Conservation (phyloP, 2,888 invertebrate genomes). For the Ypsolopha sequella region DNA sequence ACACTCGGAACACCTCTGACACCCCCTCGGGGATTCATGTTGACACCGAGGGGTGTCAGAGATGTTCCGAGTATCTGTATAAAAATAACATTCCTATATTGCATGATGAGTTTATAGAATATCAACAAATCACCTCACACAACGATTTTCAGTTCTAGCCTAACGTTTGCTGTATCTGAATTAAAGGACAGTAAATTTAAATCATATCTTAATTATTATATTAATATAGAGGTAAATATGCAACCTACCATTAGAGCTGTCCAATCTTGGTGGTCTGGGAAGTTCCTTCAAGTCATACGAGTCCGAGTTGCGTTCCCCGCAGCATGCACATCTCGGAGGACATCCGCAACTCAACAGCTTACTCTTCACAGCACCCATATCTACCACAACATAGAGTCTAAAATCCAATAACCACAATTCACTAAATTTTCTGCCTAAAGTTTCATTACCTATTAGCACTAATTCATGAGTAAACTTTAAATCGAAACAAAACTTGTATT, state of each 20-base stretch:
- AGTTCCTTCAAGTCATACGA: conserved; percentile 50
- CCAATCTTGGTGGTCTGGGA: conserved; percentile 45
- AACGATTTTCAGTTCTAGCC: too few relatives aligned
- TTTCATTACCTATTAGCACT: background rate
- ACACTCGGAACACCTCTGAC: too few relatives aligned
- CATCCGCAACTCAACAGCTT: conserved; percentile 31
- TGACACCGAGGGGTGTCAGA: too few relatives aligned
- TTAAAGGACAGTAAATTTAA: too few relatives aligned
- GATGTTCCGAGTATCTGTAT: too few relatives aligned
- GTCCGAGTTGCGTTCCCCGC: conserved; percentile 25
- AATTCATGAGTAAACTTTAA: conserved; percentile 1
- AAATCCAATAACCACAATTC: background rate
- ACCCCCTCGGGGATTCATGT: too few relatives aligned
- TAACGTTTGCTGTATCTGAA: too few relatives aligned
- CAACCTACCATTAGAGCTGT: conserved; percentile 39
- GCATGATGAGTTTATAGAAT: too few relatives aligned
- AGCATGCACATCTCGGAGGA: conserved; percentile 30
- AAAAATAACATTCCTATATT: too few relatives aligned
- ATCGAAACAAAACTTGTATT: conserved; percentile 21
- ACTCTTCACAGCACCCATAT: conserved; percentile 51
- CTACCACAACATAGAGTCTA: conserved; percentile 6
- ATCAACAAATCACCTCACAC: too few relatives aligned
- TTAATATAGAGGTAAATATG: too few relatives aligned
- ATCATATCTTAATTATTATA: too few relatives aligned
- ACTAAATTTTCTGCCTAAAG: background rate